phyloP scores from a whole-genome alignment of 2,113 vertebrate species.

The Etheostoma spectabile region DNA sequence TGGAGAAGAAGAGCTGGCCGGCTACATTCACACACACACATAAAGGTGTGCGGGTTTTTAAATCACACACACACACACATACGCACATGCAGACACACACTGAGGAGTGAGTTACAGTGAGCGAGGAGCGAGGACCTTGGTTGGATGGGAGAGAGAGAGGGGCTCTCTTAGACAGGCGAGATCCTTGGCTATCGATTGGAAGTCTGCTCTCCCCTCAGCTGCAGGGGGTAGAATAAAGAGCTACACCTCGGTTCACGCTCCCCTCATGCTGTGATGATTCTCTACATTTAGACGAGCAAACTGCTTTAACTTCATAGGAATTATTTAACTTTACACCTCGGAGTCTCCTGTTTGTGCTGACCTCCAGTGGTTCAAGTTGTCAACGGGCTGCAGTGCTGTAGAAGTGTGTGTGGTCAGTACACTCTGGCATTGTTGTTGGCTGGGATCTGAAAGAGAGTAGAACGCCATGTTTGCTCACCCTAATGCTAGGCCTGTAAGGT shows the following conservation, averaged over 20 bases:
- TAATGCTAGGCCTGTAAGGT: background rate
- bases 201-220: conserved; percentile 24
- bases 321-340: background rate
- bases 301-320: background rate
- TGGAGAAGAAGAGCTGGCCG: conserved; percentile 50
- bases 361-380: background rate
- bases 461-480: background rate
- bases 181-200: conserved; percentile 35
- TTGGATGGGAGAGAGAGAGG: conserved; percentile 20
- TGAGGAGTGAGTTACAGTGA: conserved; percentile 35
- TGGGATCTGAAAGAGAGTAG: background rate
- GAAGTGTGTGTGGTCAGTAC: background rate
- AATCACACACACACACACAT: background rate
- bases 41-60: background rate
- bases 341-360: background rate
- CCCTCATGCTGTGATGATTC: background rate
- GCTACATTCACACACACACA: conserved; percentile 49
- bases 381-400: background rate
- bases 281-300: background rate
- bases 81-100: conserved; percentile 5
- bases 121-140: conserved; percentile 40
- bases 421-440: background rate
- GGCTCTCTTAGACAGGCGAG: conserved; percentile 14
- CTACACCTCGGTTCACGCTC: background rate
- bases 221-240: background rate